phyloP scores from a whole-genome alignment of 1,140 invertebrate genomes.

The Drosophila suzukii region DNA sequence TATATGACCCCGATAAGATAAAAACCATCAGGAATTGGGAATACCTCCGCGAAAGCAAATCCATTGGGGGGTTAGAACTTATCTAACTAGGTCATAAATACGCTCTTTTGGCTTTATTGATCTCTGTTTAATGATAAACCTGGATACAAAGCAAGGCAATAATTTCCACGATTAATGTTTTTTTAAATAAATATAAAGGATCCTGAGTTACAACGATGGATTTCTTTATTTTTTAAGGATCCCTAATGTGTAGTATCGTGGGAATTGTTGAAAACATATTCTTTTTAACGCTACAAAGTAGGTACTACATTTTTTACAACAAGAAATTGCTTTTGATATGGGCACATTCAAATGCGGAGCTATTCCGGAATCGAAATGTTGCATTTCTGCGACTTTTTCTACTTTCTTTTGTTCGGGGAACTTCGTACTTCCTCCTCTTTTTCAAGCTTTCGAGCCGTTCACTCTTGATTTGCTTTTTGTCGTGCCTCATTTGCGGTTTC shows the following conservation, averaged over 20 bases:
- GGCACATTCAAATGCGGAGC: slow-evolving; percentile 13
- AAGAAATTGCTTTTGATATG: neutral
- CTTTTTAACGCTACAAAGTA: no score
- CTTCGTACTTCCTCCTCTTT: slow-evolving; percentile 31
- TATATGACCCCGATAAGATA: slow-evolving; percentile 23
- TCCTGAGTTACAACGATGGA: no score
- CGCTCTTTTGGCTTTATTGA: neutral
- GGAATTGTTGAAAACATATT: neutral
- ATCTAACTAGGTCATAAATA: slow-evolving; percentile 50
- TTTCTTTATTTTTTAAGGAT: neutral
- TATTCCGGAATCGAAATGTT: slow-evolving; percentile 38
- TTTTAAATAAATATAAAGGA: no score
- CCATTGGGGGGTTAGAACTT: neutral
- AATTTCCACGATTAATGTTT: neutral
- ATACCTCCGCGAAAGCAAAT: neutral
- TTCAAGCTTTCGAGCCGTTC: slow-evolving; percentile 7
- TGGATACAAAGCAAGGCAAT: neutral
- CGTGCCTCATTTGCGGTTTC: slow-evolving; percentile 51
- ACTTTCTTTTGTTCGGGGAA: slow-evolving; percentile 53
- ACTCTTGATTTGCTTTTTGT: slow-evolving; percentile 39
- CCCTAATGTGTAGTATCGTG: neutral
- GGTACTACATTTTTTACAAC: no score
- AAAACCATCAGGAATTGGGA: neutral
- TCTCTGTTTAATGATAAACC: neutral
- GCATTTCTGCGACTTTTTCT: slow-evolving; percentile 31